Conservation (phyloP, 1,140 invertebrate species). For the Rhagoletis zephyria region DNA sequence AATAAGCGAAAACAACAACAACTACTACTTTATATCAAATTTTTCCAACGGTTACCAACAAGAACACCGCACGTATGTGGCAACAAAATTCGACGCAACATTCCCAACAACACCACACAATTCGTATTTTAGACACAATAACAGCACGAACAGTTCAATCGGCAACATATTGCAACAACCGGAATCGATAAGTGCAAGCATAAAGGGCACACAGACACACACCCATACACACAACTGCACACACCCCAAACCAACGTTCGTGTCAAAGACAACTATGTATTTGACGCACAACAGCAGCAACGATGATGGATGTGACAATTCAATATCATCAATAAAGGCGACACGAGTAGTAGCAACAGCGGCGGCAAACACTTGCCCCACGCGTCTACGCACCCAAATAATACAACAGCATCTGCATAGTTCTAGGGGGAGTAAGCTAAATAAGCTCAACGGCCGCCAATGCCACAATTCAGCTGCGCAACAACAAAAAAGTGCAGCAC, state of each 20-base stretch:
- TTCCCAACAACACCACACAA: constrained; percentile 13
- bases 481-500: neutral
- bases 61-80: neutral
- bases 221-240: neutral
- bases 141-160: neutral
- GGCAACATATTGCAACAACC: constrained; percentile 11
- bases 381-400: neutral
- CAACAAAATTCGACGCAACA: constrained; percentile 45
- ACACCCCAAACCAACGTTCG: neutral
- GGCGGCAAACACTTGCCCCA: constrained; percentile 22
- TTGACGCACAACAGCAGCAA: constrained; percentile 53
- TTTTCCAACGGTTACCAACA: neutral
- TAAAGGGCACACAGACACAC: neutral
- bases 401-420: neutral
- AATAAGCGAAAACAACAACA: neutral
- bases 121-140: neutral
- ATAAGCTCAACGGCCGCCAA: neutral
- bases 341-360: constrained; percentile 37
- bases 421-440: neutral
- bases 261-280: constrained; percentile 56
- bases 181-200: constrained; percentile 10
- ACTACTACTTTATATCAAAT: neutral
- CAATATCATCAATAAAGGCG: constrained; percentile 58
- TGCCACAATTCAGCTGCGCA: neutral
- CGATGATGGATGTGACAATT: constrained; percentile 59